Evolutionary conservation across 2,113 vertebrate species (phyloP).

Genomic region (Pelobates fuscus): DNA sequence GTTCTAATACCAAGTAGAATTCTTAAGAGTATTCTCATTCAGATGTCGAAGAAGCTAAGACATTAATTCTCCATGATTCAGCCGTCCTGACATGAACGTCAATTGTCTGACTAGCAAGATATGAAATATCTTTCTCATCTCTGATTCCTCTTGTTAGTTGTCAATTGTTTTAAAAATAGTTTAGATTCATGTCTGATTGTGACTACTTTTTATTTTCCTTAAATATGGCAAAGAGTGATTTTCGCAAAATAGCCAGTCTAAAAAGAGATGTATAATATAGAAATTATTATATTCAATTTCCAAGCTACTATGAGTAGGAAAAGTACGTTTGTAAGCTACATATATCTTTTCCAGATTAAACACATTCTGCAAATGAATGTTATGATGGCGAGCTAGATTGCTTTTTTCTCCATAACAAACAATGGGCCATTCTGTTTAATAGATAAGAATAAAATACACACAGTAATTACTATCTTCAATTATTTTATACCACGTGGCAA

Average conservation of each 20-base stretch:
- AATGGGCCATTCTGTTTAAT: constrained; percentile 12
- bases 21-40: not conserved
- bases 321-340: not conserved
- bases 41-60: constrained; percentile 3
- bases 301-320: not conserved
- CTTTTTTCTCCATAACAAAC: not conserved
- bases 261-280: not conserved
- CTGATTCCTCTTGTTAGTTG: constrained; percentile 11
- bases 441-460: not conserved
- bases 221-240: not conserved
- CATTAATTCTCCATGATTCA: not conserved
- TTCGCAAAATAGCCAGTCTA: constrained; percentile 4
- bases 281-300: not conserved
- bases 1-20: not conserved
- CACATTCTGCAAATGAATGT: not conserved
- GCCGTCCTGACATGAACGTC: constrained; percentile 7
- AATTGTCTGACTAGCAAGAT: not conserved
- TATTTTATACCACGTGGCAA: not conserved
- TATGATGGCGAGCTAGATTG: not conserved
- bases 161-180: constrained; percentile 43
- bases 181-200: constrained; percentile 10
- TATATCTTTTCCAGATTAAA: constrained; percentile 3
- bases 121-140: constrained; percentile 22
- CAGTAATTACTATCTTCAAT: constrained; percentile 11
- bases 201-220: constrained; percentile 19